Base-by-base conservation (phyloP, 1,140 invertebrate species). In the Ceratina australensis region DNA sequence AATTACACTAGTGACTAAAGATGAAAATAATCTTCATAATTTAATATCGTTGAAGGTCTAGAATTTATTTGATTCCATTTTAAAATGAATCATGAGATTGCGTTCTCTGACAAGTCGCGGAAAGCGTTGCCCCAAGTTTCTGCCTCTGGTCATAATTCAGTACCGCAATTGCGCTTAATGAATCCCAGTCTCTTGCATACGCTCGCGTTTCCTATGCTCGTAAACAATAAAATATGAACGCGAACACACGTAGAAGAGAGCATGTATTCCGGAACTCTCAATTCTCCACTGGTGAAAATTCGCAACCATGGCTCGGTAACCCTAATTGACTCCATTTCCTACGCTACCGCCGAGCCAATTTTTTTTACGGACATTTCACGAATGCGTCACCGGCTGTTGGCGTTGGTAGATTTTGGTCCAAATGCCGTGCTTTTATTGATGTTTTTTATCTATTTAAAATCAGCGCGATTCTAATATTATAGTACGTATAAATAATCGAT, bases 271-370 rank as follows among this genome's bases (percentile, higher is more conserved):
- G 28, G 28, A 33, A 33, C 28, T 33, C 26, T 77, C 20, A 69
- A 77, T 77, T 77, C 49, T 33, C 66, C 28, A 20, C 20, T 16
- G 1, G 66, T 61, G 67, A 69, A 77, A 77, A 69, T 77, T 54
- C 24, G 28, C 66, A 59, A 47, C 42, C 12, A 26, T 52, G 3
- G 20, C 47, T 61, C 0, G 28, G 47, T 61, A 60, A 61, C 66
- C 33, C 28, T 71, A 71, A 71, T 77, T 71, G 47, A 69, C 47
- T 61, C 28, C n/a, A 61, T 69, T 76, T 33, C 20, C 66, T 18
- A 56, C 26, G 20, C 15, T n/a, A 33, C 8, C 4, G 10, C n/a
- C 28, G 28, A 2, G 28, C 28, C 28, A 33, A 47, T 60, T 52
- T 68, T 60, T 60, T 33, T 33, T 33, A 33, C 28, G n/a, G 16